A percentile compares a stretch with the other conserved stretches of the same genome.
Evolutionary conservation across 1,140 invertebrate species (phyloP).

Genomic region (Thalassaphorura encarpata): DNA sequence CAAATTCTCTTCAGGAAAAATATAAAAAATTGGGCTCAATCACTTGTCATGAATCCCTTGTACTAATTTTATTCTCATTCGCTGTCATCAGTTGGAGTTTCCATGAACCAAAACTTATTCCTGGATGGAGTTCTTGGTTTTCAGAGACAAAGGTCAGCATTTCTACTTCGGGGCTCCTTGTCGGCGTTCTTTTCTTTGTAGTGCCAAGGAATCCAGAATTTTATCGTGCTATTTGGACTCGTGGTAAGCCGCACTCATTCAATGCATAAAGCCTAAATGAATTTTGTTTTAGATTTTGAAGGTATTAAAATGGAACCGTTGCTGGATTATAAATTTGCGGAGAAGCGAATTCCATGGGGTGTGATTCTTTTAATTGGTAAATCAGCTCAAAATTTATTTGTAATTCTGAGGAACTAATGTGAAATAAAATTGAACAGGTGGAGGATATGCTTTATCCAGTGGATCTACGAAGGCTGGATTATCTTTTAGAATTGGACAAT

Average conservation of each 20-base stretch:
- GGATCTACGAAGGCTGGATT: constrained; percentile 67
- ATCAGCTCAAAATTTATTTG: background rate
- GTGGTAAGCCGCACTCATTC: constrained; percentile 11
- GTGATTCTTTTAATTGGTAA: constrained; percentile 32
- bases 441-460: constrained; percentile 78
- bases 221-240: constrained; percentile 11
- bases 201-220: constrained; percentile 21
- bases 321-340: constrained; percentile 30
- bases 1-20: constrained; percentile 52
- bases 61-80: constrained; percentile 62
- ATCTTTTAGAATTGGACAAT: constrained; percentile 57
- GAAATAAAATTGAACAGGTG: constrained; percentile 41
- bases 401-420: background rate
- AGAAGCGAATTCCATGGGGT: constrained; percentile 32
- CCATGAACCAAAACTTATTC: constrained; percentile 68
- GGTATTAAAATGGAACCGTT: constrained; percentile 20
- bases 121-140: constrained; percentile 61
- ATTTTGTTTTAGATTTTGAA: constrained; percentile 14
- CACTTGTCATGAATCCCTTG: constrained; percentile 64
- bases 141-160: constrained; percentile 40
- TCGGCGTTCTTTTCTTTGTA: constrained; percentile 24
- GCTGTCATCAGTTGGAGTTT: constrained; percentile 79
- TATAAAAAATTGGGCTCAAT: constrained; percentile 66
- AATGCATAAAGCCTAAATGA: background rate
- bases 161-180: constrained; percentile 14